phyloP scores from a whole-genome alignment of 2,797 vertebrate genomes.

The Eospalax fontanierii region DNA sequence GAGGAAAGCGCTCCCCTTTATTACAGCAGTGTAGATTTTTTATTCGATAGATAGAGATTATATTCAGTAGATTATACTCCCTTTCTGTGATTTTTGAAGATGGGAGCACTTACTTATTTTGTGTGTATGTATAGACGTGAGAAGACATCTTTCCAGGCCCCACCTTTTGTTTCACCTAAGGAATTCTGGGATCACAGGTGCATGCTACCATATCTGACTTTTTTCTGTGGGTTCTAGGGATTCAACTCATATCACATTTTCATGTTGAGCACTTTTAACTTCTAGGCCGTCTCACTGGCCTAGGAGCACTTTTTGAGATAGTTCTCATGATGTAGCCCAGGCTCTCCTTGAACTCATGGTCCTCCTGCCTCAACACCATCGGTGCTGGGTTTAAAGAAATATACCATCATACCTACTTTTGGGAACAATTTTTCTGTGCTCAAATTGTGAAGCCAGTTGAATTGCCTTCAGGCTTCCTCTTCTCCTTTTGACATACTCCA shows the following conservation, averaged over 20 bases:
- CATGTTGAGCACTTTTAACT: too few relatives aligned
- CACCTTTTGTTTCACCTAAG: background rate
- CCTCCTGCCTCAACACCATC: background rate
- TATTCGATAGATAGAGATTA: too few relatives aligned
- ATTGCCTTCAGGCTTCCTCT: background rate
- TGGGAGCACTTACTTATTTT: background rate
- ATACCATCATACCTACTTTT: background rate
- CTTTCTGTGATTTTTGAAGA: background rate
- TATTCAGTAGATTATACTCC: slow-evolving; percentile 4
- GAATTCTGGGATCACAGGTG: background rate
- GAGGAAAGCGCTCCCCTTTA: slow-evolving; percentile 12
- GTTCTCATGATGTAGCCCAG: background rate
- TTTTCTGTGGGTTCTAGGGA: background rate
- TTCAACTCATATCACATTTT: background rate
- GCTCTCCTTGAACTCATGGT: background rate
- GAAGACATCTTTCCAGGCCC: background rate
- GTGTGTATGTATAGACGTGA: background rate
- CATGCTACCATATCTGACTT: background rate
- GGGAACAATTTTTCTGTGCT: slow-evolving; percentile 8
- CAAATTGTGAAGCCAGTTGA: background rate
- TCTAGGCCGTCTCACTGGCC: background rate
- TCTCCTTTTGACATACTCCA: background rate
- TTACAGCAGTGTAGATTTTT: background rate
- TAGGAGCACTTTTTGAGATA: background rate
- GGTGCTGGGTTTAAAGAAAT: background rate